phyloP scores from a whole-genome alignment of 2,113 vertebrate species.

The Thermophis baileyi region DNA sequence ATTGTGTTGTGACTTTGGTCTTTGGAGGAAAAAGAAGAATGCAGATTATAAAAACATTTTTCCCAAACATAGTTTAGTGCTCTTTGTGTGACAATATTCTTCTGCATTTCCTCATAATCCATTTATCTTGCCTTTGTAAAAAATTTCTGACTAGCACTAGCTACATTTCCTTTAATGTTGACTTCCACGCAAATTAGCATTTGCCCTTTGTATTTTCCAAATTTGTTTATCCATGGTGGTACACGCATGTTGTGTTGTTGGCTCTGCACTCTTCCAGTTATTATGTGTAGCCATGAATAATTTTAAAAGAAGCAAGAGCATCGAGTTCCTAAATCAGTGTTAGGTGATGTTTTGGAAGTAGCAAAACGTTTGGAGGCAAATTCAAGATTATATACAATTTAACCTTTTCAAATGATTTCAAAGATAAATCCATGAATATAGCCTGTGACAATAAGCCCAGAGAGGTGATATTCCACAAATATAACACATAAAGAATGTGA shows the following conservation, averaged over 20 bases:
- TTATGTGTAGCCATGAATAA: neutral
- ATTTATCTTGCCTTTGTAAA: slow-evolving; percentile 43
- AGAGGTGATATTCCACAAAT: slow-evolving; percentile 18
- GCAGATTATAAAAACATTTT: slow-evolving; percentile 37
- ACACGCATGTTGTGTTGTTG: slow-evolving; percentile 9
- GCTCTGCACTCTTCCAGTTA: neutral
- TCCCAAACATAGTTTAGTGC: slow-evolving; percentile 26
- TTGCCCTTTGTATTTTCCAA: slow-evolving; percentile 44
- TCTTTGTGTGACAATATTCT: slow-evolving; percentile 21
- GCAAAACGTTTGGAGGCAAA: slow-evolving; percentile 10
- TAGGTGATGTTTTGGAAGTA: neutral
- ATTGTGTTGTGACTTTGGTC: slow-evolving; percentile 35
- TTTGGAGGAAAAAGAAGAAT: slow-evolving; percentile 40
- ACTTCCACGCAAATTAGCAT: slow-evolving; percentile 34
- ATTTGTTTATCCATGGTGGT: slow-evolving; percentile 26
- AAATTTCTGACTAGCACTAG: slow-evolving; percentile 45
- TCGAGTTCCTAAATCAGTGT: neutral
- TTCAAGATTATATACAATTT: slow-evolving; percentile 17
- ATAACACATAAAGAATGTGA: neutral
- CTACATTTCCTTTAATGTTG: slow-evolving; percentile 34
- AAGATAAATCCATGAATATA: slow-evolving; percentile 9
- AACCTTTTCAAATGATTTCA: slow-evolving; percentile 54
- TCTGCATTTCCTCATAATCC: slow-evolving; percentile 21
- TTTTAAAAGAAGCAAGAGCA: neutral
- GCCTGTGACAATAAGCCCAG: slow-evolving; percentile 22